Base-by-base conservation (phyloP, 2,113 vertebrate genomes). In the Arothron firmamentum region DNA sequence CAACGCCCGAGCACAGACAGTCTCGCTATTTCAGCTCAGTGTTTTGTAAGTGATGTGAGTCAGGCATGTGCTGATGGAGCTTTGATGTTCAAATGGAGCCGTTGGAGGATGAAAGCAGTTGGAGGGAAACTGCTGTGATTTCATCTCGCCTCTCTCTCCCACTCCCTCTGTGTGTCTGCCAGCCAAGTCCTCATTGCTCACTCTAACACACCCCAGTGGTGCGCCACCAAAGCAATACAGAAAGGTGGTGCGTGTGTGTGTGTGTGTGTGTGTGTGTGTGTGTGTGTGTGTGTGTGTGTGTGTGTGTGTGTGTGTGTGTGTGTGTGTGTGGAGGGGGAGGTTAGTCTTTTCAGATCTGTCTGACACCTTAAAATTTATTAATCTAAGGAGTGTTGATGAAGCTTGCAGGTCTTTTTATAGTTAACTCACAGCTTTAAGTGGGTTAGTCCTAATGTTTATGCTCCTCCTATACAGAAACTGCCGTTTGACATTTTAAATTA, bases 81-180 rank as follows among this genome's bases (percentile, higher is more conserved):
- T 86, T 87, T 87, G 85, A 85, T 86, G 85, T 85, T 64, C 62
- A 80, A 80, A 87, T 75, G 75, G 70, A 78, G 67, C 77, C 70
- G 71, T 75, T n/a, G 55, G 70, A 62, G 80, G 82, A 86, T 83
- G 77, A 88, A 84, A 85, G 81, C 73, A 38, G 72, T 76, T 72
- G 65, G 81, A 75, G 82, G 72, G 74, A 73, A 83, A 81, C 73
- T 62, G 74, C 74, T 76, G 58, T 72, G 73, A 82, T 83, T 79
- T 65, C 70, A 72, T 75, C 74, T 68, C 70, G 43, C 48, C 55
- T 49, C 48, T 73, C 43, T 25, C 53, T 23, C 48, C 53, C 25
- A 34, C 53, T 80, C 63, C 63, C 61, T 85, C 49, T 82, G 67
- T 75, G 59, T 49, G 63, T 73, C 45, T 68, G 74, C 77, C 84